phyloP scores from a whole-genome alignment of 2,797 vertebrate genomes.

The Rousettus madagascariensis region DNA sequence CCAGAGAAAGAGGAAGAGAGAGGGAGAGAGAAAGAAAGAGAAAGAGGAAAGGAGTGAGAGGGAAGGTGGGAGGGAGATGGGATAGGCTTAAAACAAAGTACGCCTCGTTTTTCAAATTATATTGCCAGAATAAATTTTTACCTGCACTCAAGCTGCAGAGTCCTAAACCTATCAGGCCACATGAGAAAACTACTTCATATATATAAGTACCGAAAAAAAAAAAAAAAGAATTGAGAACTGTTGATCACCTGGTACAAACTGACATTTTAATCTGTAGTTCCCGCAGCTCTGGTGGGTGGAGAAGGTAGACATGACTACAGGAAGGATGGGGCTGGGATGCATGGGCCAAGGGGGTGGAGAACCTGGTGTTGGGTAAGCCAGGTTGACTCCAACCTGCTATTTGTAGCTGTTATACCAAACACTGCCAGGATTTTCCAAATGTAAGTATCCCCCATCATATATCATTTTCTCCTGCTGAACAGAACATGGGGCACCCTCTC shows the following conservation, averaged over 20 bases:
- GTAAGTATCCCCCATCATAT: background rate
- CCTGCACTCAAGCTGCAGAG: background rate
- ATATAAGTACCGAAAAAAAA: background rate
- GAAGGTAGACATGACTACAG: background rate
- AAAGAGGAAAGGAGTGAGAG: background rate
- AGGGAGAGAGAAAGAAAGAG: background rate
- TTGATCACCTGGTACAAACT: background rate
- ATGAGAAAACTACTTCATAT: background rate
- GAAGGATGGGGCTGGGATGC: background rate
- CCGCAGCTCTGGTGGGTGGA: background rate
- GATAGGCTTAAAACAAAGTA: background rate
- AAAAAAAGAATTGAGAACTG: background rate
- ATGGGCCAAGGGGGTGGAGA: background rate
- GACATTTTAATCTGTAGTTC: background rate
- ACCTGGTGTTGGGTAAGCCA: too few species aligned
- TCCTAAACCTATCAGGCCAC: background rate
- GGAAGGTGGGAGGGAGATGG: too few species aligned
- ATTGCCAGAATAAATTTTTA: background rate
- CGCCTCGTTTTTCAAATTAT: background rate
- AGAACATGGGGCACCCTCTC: background rate
- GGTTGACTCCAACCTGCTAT: background rate
- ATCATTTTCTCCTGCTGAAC: background rate
- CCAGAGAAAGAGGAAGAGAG: background rate
- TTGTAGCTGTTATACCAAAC: background rate
- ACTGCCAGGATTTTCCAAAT: background rate